Percentiles rank a stretch among this genome's conserved stretches.
Conservation (phyloP, 2,113 vertebrate genomes). For the Uropsilus gracilis region DNA sequence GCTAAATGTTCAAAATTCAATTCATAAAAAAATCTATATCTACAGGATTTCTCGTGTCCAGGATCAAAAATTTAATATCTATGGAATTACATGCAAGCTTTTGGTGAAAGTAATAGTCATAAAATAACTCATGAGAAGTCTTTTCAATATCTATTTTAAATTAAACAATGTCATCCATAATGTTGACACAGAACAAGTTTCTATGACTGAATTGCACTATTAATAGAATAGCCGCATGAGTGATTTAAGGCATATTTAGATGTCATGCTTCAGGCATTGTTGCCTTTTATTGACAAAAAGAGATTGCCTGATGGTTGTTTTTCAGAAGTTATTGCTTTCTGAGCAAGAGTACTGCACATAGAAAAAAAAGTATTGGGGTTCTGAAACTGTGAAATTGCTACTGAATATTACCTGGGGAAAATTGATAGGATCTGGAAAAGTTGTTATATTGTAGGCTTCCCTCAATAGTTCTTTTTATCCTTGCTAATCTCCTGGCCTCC, state of each 20-base stretch:
- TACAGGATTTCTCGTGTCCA: neutral
- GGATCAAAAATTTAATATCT: neutral
- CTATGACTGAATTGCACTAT: slow-evolving; percentile 24
- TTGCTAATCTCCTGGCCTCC: slow-evolving; percentile 30
- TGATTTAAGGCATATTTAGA: slow-evolving; percentile 63
- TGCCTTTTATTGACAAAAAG: slow-evolving; percentile 58
- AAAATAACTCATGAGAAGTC: neutral
- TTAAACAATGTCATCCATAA: neutral
- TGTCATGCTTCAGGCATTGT: slow-evolving; percentile 65
- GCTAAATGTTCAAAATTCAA: slow-evolving; percentile 7
- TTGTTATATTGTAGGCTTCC: slow-evolving; percentile 47
- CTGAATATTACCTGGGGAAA: slow-evolving; percentile 35
- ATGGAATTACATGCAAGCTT: neutral
- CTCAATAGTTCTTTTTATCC: slow-evolving; percentile 41
- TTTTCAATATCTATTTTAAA: slow-evolving; percentile 28
- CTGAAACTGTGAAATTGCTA: slow-evolving; percentile 60
- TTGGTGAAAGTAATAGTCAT: slow-evolving; percentile 7
- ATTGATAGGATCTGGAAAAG: slow-evolving; percentile 39
- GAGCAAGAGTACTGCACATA: slow-evolving; percentile 24
- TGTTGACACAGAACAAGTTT: neutral
- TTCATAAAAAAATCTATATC: neutral
- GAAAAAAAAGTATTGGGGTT: neutral
- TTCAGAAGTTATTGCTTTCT: slow-evolving; percentile 66
- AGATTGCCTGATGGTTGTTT: slow-evolving; percentile 44
- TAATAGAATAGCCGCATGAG: neutral